Evolutionary conservation across 2,113 vertebrate genomes (phyloP), one percentile per base, ranked within the genome.

Genomic region (Antigone vipio): DNA sequence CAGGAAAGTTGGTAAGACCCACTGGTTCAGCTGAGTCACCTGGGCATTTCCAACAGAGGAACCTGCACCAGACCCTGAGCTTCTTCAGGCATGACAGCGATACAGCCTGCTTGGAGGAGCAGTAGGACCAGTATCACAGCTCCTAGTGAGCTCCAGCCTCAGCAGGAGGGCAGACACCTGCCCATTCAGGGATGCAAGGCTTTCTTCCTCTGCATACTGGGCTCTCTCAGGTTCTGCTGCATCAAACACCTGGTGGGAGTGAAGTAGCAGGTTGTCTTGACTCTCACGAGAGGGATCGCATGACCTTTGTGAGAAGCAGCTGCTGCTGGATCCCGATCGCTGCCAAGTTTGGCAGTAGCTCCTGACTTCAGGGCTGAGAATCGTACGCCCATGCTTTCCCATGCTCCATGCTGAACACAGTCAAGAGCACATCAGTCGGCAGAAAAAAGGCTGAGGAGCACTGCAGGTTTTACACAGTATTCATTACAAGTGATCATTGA

Each of bases 401-500:
- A 76, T 29, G 44, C 60, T 63, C 50, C 93, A 73, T 29, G 44
- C 60, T 63, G 77, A 81, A 67, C 42, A 18, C 1, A 0, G 71
- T 66, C 78, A 72, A 73, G 50, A 86, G 24, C 5, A 0, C 14
- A 15, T 12, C 2, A 4, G 76, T 69, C 0, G 0, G 8, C 53
- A 44, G 34, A 81, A 50, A 81, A 67, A 30, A 67, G 26, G 71
- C 64, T 72, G 56, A 92, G 75, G 34, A 83, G 68, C 15, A 47
- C 21, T 32, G 75, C 56, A 88, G 32, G 12, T 90, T 95, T 82
- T 78, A 71, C 42, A 47, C 34, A 92, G 38, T 60, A 45, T 72
- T 95, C 64, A 89, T 88, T 89, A 63, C 90, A 95, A 85, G 73
- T 55, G 71, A 81, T 73, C 86, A 44, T 34, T 47, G 63, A 72